Evolutionary conservation across 2,797 vertebrate genomes (phyloP), one percentile per base, ranked within the genome.

Genomic region (Clamator glandarius): DNA sequence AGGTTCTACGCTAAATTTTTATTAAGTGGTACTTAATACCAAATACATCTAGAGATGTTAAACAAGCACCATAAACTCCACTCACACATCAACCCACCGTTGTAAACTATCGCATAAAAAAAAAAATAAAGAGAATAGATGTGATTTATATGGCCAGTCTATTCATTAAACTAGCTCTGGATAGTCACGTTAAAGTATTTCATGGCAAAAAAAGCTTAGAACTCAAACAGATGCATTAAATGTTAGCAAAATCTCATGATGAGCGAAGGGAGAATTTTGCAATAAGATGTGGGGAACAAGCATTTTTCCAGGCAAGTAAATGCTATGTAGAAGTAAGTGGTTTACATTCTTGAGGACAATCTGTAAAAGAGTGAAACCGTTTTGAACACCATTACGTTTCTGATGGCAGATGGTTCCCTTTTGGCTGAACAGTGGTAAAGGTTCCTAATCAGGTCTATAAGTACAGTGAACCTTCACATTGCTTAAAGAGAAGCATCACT

Each of bases 391-490:
- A 6, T 76, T 79, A 63, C 16, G 29, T 77, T 84, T 87, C 89
- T 78, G 69, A 85, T 42, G 42, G 94, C 94, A 96, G 91, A 96
- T 93, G 92, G 91, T 5, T 96, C 64, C 87, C 87, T 92, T 91
- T 86, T 44, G 69, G 82, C 62, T 86, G 59, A 93, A 42, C 25
- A 31, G 76, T 57, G 77, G 63, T 73, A 66, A 84, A 89, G 81
- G 48, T 63, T 90, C 77, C 72, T 87, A 95, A 95, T 89, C 80
- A 89, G 83, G 58, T 78, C 93, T 94, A 36, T 33, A 77, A 92
- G 23, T 69, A 83, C 36, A 82, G 80, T 29, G 39, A 95, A 88
- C 85, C 59, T 91, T 96, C 87, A 77, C 78, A 15, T 33, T 31
- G 50, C 69, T 95, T 62, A 89, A 95, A 90, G 68, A 95, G 80